These are phyloP conservation scores for Chrysemys picta DNA, from an alignment of 2,113 vertebrate genomes.

Conservation along the genomic window DNA sequence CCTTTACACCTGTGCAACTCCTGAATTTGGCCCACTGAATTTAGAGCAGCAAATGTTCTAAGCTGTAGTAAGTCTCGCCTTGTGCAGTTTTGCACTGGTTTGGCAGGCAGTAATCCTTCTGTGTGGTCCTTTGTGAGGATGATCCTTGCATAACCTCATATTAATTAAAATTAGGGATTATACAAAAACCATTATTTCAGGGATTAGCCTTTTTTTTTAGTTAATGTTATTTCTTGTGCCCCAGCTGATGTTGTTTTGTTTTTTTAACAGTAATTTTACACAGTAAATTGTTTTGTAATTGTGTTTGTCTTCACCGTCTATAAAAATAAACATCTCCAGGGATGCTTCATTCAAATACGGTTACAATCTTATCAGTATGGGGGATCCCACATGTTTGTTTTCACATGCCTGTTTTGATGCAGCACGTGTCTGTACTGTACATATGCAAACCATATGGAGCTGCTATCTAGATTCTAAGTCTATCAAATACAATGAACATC, in stretches of 20 bases:
- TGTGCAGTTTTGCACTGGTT: neutral
- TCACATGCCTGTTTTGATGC: neutral
- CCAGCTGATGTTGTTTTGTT: neutral
- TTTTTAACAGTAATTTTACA: neutral
- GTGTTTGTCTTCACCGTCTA: neutral
- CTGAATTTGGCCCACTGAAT: neutral
- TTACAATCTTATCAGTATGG: neutral
- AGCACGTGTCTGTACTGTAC: neutral
- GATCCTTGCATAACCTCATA: slow-evolving; percentile 1
- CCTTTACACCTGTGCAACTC: neutral
- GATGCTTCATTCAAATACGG: neutral
- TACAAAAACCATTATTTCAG: neutral
- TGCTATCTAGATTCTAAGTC: neutral
- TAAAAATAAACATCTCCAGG: neutral
- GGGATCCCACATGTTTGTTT: neutral
- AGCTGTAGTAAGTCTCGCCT: neutral
- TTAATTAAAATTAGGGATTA: slow-evolving; percentile 49
- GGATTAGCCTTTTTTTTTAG: slow-evolving; percentile 4
- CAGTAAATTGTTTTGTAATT: neutral
- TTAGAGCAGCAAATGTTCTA: slow-evolving; percentile 1
- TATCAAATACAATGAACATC: neutral
- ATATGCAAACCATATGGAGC: neutral
- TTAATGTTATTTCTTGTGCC: neutral
- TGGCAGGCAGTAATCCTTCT: slow-evolving; percentile 33
- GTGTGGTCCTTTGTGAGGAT: slow-evolving; percentile 30